phyloP scores from a whole-genome alignment of 2,888 invertebrate species.

The Thera britannica region DNA sequence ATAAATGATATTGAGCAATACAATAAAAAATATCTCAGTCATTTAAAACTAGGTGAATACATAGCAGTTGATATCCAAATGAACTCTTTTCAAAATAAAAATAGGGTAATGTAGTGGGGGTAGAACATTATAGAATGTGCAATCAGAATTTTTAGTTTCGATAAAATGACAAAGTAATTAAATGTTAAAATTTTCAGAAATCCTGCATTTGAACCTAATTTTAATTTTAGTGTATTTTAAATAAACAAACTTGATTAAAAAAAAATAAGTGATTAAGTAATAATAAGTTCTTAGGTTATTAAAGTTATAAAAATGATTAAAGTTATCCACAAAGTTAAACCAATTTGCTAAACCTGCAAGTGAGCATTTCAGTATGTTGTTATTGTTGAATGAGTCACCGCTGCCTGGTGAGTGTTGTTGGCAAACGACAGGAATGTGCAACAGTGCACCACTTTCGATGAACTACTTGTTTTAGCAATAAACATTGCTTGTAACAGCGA shows the following conservation, averaged over 20 bases:
- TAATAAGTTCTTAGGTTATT: too few relatives aligned
- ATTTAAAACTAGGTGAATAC: background rate
- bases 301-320: background rate
- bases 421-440: constrained; percentile 17
- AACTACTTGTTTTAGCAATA: background rate
- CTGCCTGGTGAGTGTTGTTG: background rate
- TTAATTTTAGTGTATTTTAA: too few relatives aligned
- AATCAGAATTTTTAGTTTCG: too few relatives aligned
- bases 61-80: background rate
- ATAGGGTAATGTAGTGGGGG: too few relatives aligned
- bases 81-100: too few relatives aligned
- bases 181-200: too few relatives aligned
- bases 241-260: too few relatives aligned
- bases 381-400: background rate
- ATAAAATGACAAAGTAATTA: too few relatives aligned
- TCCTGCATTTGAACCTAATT: too few relatives aligned
- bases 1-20: constrained; percentile 2
- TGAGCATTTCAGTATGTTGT: background rate
- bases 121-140: too few relatives aligned
- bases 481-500: background rate
- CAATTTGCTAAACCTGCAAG: background rate
- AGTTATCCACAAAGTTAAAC: background rate
- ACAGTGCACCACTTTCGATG: constrained; percentile 16
- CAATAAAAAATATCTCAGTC: background rate
- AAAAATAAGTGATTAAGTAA: too few relatives aligned